Evolutionary conservation across 2,888 invertebrate genomes (phyloP).

Genomic region (Arge pagana): DNA sequence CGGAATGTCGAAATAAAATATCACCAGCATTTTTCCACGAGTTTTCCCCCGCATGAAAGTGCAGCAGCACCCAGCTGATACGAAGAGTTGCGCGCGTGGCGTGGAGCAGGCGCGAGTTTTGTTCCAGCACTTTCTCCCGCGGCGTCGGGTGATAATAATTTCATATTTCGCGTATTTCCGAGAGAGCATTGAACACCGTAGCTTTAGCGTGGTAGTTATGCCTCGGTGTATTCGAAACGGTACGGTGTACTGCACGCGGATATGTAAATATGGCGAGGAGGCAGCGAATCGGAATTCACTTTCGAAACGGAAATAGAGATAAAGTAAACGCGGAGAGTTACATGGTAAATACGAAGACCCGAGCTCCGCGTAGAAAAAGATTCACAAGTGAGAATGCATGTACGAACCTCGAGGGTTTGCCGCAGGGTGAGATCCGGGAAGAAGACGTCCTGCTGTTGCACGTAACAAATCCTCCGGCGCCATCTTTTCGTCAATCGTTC

Average conservation of each 20-base stretch:
- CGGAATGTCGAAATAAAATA: no score
- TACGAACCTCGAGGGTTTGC: slow-evolving; percentile 72
- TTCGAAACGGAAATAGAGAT: slow-evolving; percentile 1
- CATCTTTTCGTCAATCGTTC: slow-evolving; percentile 70
- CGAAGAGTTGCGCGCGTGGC: not conserved
- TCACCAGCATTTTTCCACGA: no score
- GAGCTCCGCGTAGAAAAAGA: no score
- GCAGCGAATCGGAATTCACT: not conserved
- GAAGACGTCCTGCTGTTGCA: slow-evolving; percentile 81
- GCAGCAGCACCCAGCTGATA: no score
- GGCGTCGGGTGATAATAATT: slow-evolving; percentile 4
- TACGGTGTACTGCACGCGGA: not conserved
- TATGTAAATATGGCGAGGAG: not conserved
- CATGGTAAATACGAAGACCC: no score
- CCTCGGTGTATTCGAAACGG: no score
- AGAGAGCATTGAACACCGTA: slow-evolving; percentile 10
- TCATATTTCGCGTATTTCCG: slow-evolving; percentile 8
- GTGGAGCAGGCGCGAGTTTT: slow-evolving; percentile 3
- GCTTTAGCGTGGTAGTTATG: no score
- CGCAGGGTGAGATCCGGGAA: slow-evolving; percentile 77
- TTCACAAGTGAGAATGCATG: not conserved
- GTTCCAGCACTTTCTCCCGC: slow-evolving; percentile 15
- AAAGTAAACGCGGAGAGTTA: no score
- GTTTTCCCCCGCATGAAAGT: no score
- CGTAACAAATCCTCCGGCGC: slow-evolving; percentile 79